Percentiles rank a stretch among this genome's conserved stretches.
Evolutionary conservation across 2,113 vertebrate species (phyloP).

Genomic region (Sterrhoptilus dennistouni): DNA sequence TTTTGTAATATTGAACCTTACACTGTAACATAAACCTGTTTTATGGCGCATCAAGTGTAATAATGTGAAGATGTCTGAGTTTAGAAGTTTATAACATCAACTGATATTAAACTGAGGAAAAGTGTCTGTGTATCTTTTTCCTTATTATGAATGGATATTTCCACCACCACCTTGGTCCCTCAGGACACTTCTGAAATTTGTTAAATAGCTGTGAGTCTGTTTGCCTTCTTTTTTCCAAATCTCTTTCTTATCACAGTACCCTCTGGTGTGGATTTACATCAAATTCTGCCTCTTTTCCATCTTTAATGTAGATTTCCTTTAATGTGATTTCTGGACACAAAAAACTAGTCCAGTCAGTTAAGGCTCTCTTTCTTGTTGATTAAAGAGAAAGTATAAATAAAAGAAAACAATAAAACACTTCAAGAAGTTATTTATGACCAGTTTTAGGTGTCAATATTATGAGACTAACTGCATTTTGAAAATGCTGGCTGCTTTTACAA

Average conservation of each 20-base stretch:
- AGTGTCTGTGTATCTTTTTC: neutral
- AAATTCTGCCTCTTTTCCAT: neutral
- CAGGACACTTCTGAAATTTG: neutral
- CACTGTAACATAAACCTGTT: slow-evolving; percentile 56
- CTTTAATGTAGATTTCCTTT: neutral
- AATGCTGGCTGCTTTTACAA: neutral
- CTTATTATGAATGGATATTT: neutral
- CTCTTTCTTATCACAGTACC: neutral
- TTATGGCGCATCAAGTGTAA: slow-evolving; percentile 55
- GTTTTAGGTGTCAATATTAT: neutral
- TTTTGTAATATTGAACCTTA: slow-evolving; percentile 60
- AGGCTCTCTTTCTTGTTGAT: neutral
- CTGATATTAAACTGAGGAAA: slow-evolving; percentile 69
- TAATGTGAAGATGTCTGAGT: slow-evolving; percentile 70
- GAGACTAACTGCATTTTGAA: neutral
- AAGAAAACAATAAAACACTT: neutral
- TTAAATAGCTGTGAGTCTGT: neutral
- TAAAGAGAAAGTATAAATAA: neutral
- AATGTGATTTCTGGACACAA: neutral
- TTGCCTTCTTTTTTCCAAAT: neutral
- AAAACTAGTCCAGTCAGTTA: neutral
- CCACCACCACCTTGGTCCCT: neutral
- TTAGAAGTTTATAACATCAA: slow-evolving; percentile 50
- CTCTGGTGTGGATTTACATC: neutral
- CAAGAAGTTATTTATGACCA: neutral